Base-by-base conservation (phyloP, 2,888 invertebrate genomes). In the Epistrophella euchroma region DNA sequence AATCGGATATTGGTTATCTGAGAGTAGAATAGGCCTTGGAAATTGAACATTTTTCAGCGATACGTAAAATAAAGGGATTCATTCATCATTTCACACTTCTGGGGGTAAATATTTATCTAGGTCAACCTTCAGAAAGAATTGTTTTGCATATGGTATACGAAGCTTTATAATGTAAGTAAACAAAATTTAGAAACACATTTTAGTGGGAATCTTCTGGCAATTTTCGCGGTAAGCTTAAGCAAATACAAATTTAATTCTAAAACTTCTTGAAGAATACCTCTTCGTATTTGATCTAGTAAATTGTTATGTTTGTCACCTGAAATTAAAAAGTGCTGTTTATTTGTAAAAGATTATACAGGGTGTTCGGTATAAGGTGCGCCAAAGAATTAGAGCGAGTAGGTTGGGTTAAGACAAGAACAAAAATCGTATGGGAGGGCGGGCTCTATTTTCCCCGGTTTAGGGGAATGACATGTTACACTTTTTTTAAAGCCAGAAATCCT, bases 71-170 rank as follows among this genome's bases (percentile, higher is more conserved):
- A 19, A 71, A 64, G 32, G 58, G 74, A 79, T 75, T 71, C 58
- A 58, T 40, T 62, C 37, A 25, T 19, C 76, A 22, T 10, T 17
- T 17, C 50, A 58, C 64, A 62, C 62, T 70, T 62, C 11, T 19
- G 66, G 5, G 52, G 22, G 72, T 28, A 85, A 85, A 85, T 85
- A 85, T 85, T 85, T 85, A 80, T 85, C 76, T 85, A 76, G 80
- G 85, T 85, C 85, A 85, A 68, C 43, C 55, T 79, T 64, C 32
- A 43, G 15, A 47, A 28, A 3, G 32, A 7, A 19, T 40, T 40
- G 5, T 25, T 37, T 15, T 40, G 22, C 15, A 10, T 22, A 9
- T 19, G 2, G 22, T 22, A 9, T n/a, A 25, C 25, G 10, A 62
- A 43, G 5, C 28, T 28, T 5, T 4, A 4, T 28, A 4, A 5